These are phyloP conservation scores for Enchytraeus crypticus DNA, from an alignment of 2,888 invertebrate species.

Conservation along the genomic window DNA sequence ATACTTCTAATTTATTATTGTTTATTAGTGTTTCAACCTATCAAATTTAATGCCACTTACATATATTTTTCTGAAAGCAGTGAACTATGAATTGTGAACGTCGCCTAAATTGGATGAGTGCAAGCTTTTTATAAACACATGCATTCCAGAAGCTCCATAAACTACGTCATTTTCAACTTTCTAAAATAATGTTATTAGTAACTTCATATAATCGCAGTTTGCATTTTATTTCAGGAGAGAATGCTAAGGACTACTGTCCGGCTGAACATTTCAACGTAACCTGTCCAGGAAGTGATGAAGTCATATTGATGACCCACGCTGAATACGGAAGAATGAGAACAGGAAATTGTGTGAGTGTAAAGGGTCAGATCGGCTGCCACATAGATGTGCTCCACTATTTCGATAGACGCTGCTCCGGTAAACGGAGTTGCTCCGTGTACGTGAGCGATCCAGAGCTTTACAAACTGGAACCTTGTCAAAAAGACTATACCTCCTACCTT, in stretches of 20 bases:
- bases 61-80: too few species aligned
- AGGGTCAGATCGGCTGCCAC: constrained; percentile 21
- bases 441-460: constrained; percentile 12
- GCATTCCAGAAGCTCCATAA: too few species aligned
- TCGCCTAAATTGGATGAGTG: too few species aligned
- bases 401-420: constrained; percentile 10
- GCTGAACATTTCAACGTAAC: constrained; percentile 17
- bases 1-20: too few species aligned
- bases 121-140: too few species aligned
- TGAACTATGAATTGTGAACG: too few species aligned
- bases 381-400: constrained; percentile 10
- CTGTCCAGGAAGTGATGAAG: constrained; percentile 15
- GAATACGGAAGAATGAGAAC: constrained; percentile 24
- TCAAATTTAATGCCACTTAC: too few species aligned
- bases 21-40: too few species aligned
- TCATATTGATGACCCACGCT: constrained; percentile 18
- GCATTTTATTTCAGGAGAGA: too few species aligned
- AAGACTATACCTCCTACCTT: constrained; percentile 15
- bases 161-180: too few species aligned
- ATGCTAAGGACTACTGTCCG: constrained; percentile 22
- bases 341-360: constrained; percentile 20
- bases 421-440: constrained; percentile 3
- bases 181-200: too few species aligned
- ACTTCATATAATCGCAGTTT: too few species aligned
- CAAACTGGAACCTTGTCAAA: constrained; percentile 7